Evolutionary conservation across 2,888 invertebrate species (phyloP).

Genomic region (Ethmia dodecea): DNA sequence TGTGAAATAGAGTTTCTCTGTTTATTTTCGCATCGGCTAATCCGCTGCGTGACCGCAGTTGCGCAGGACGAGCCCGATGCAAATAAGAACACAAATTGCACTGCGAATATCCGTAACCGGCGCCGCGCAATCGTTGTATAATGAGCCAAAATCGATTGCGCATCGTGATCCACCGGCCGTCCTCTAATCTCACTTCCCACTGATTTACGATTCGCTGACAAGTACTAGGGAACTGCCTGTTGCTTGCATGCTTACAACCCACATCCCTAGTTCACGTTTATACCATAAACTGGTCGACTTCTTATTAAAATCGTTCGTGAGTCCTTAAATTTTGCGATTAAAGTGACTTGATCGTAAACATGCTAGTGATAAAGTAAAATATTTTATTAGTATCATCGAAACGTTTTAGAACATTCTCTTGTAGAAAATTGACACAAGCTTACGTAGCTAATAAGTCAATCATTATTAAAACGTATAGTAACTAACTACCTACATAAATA

Average conservation of each 20-base stretch:
- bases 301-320: conserved; percentile 20
- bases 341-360: no score
- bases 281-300: no score
- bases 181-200: conserved; percentile 13
- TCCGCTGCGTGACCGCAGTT: conserved; percentile 55
- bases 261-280: conserved; percentile 1
- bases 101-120: conserved; percentile 54
- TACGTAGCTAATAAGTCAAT: no score
- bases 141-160: conserved; percentile 57
- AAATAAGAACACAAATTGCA: conserved; percentile 65
- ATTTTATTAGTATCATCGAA: no score
- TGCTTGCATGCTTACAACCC: conserved; percentile 20
- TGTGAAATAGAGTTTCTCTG: conserved; percentile 35
- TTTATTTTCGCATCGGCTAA: conserved; percentile 53
- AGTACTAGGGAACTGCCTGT: conserved; percentile 22
- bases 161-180: conserved; percentile 20
- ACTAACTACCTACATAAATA: no score
- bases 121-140: conserved; percentile 54
- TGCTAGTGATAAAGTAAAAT: no score
- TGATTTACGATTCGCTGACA: conserved; percentile 52
- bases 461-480: no score
- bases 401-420: no score
- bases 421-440: no score
- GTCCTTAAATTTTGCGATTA: no score
- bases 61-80: conserved; percentile 49